A percentile compares a stretch with the other conserved stretches of the same genome.
Conservation (phyloP, 1,140 invertebrate genomes). For the Sitophilus oryzae region DNA sequence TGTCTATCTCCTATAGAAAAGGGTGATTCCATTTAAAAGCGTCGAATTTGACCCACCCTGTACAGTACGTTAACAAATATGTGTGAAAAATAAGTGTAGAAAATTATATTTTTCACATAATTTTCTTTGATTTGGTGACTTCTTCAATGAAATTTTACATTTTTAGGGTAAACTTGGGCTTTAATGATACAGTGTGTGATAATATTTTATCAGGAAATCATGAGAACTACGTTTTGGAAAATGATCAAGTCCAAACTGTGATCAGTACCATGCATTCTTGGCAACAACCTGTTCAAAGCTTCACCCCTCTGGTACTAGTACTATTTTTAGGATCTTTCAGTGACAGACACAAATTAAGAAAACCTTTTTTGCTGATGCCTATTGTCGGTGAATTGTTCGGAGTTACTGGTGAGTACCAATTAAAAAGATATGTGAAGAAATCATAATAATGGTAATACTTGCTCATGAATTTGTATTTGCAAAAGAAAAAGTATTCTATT, state of each 20-base stretch:
- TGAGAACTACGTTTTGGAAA: slow-evolving; percentile 20
- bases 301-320: slow-evolving; percentile 49
- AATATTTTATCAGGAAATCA: slow-evolving; percentile 47
- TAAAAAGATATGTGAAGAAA: not conserved
- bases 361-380: slow-evolving; percentile 31
- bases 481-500: not conserved
- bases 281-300: slow-evolving; percentile 35
- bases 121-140: no score
- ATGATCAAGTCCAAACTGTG: slow-evolving; percentile 34
- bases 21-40: no score
- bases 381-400: slow-evolving; percentile 38
- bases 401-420: slow-evolving; percentile 33
- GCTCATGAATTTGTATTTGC: not conserved
- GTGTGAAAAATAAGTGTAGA: no score
- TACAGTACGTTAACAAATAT: no score
- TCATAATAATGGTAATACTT: not conserved
- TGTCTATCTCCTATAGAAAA: no score
- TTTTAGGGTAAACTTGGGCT: slow-evolving; percentile 26
- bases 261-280: slow-evolving; percentile 36
- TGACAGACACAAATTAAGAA: slow-evolving; percentile 50
- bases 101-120: no score
- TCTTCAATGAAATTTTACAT: not conserved
- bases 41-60: no score
- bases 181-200: slow-evolving; percentile 23
- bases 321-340: slow-evolving; percentile 58